Conservation (phyloP, 2,797 vertebrate species). For the Syngnathus rostellatus region DNA sequence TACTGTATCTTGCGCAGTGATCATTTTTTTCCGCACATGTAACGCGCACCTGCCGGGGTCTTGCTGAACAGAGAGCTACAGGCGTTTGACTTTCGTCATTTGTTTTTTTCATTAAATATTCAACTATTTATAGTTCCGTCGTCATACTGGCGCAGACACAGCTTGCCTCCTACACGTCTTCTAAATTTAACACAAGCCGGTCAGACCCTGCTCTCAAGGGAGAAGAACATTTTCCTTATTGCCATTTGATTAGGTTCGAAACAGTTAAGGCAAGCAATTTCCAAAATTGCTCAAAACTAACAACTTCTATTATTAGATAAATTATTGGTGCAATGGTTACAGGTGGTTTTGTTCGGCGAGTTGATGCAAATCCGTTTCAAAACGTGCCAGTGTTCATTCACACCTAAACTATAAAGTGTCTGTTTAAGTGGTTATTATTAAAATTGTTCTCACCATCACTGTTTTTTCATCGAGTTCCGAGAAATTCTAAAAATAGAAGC, state of each 20-base stretch:
- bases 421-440: not conserved
- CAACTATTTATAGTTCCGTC: conserved; percentile 76
- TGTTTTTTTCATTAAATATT: not conserved
- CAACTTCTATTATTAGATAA: no score
- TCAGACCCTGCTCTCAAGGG: not conserved
- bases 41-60: not conserved
- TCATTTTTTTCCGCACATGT: not conserved
- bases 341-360: no score
- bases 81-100: not conserved
- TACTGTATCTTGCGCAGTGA: not conserved
- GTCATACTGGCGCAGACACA: conserved; percentile 56
- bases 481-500: not conserved
- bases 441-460: not conserved
- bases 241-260: not conserved
- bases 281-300: no score
- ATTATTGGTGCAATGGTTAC: no score
- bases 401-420: no score
- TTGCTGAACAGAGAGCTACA: conserved; percentile 2
- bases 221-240: not conserved
- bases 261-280: no score
- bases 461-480: not conserved
- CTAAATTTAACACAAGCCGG: conserved; percentile 10
- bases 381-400: not conserved
- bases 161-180: conserved; percentile 22
- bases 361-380: not conserved